Evolutionary conservation across 2,797 vertebrate genomes (phyloP).

Genomic region (Alosa sapidissima): DNA sequence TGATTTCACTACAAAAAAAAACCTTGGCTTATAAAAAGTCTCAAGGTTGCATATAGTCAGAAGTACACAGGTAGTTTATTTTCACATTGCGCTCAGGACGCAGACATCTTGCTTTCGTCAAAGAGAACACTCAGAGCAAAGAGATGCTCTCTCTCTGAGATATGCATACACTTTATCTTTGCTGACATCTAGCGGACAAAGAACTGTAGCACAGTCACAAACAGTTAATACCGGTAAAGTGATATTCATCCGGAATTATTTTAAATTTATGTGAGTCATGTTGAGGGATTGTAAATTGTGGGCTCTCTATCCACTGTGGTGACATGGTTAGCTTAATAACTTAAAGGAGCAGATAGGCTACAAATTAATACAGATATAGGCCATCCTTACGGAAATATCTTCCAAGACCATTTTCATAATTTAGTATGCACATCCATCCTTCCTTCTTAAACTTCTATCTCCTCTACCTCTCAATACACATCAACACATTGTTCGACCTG

Average conservation of each 20-base stretch:
- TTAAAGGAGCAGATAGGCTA: too few species aligned
- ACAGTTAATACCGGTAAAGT: background rate
- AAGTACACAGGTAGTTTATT: conserved; percentile 45
- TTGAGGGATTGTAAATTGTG: too few species aligned
- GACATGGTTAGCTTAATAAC: too few species aligned
- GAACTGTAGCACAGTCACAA: background rate
- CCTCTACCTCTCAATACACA: background rate
- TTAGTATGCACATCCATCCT: background rate
- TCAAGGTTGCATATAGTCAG: background rate
- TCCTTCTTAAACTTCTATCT: background rate
- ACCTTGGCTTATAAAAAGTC: background rate
- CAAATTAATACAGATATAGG: too few species aligned
- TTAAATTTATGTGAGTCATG: background rate
- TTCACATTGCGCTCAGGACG: conserved; percentile 56
- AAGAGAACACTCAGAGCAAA: conserved; percentile 55
- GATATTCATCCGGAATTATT: too few species aligned
- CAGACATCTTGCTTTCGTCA: conserved; percentile 65
- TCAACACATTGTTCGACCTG: background rate
- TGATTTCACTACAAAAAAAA: background rate
- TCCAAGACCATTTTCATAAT: background rate
- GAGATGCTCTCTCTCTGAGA: conserved; percentile 30
- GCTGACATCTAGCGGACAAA: conserved; percentile 59
- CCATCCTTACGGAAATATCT: background rate
- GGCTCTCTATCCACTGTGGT: too few species aligned
- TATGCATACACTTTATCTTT: conserved; percentile 15